These are phyloP conservation scores for Gastrophryne carolinensis DNA, from an alignment of 2,797 vertebrate species.

Conservation along the genomic window DNA sequence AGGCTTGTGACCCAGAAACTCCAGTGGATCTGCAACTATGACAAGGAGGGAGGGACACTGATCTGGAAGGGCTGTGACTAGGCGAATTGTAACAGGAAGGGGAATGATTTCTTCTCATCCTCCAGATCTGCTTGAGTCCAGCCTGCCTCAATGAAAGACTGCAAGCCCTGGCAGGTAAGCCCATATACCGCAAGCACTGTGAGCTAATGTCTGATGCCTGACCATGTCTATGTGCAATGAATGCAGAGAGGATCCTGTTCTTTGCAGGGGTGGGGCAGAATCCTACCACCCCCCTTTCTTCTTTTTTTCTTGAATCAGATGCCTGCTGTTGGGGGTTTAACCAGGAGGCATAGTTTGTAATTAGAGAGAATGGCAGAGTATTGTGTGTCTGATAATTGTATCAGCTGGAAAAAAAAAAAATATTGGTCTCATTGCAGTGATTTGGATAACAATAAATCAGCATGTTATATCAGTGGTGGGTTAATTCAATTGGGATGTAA, in stretches of 20 bases:
- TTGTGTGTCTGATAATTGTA: not conserved
- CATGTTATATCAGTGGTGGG: constrained; percentile 31
- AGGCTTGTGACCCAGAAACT: constrained; percentile 44
- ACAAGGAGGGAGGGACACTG: constrained; percentile 25
- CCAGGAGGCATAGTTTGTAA: constrained; percentile 8
- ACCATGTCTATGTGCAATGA: not conserved
- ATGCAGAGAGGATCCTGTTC: constrained; percentile 4
- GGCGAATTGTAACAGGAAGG: constrained; percentile 48
- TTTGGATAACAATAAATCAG: constrained; percentile 11
- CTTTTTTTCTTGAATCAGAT: not conserved
- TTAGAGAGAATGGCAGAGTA: constrained; percentile 23
- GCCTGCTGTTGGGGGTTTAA: constrained; percentile 15
- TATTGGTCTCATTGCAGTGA: constrained; percentile 10
- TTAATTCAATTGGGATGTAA: constrained; percentile 42
- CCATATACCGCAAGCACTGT: constrained; percentile 24
- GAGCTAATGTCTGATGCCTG: constrained; percentile 2
- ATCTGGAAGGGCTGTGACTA: constrained; percentile 41
- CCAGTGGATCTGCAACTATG: constrained; percentile 15
- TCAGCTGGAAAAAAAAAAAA: constrained; percentile 7
- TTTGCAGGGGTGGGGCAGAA: constrained; percentile 36
- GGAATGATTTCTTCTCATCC: constrained; percentile 36
- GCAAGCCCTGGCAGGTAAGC: constrained; percentile 37
- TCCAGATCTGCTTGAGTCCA: constrained; percentile 8
- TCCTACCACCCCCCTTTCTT: not conserved
- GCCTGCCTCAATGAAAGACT: constrained; percentile 39